Evolutionary conservation across 2,888 invertebrate genomes (phyloP), one percentile per base, ranked within the genome.

Genomic region (Thera obeliscata): DNA sequence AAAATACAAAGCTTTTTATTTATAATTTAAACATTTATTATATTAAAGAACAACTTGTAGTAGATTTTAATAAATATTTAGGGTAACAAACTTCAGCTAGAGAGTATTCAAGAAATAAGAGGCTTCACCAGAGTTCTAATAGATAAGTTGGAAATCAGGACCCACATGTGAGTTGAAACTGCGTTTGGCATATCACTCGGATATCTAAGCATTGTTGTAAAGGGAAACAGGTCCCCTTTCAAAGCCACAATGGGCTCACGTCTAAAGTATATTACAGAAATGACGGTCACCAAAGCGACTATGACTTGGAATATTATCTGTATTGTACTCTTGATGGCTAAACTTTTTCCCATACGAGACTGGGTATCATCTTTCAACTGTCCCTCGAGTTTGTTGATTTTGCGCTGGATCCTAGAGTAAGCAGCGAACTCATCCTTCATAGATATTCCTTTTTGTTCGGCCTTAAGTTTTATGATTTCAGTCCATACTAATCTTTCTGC

Each of bases 341-440:
- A 74, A 66, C 81, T 89, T 69, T 87, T 92, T 68, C 85, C 87
- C 49, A 90, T 82, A 3, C 93, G 81, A 7, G 81, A 76, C 64
- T 93, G 89, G 12, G 91, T 85, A 54, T 81, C 82, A 48, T 91
- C 89, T 78, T 92, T 90, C 43, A 95, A 75, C 66, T 91, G 81
- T 66, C 80, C 82, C 76, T 95, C 94, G n/a, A 95, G 78, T 74
- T 86, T 90, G 73, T 93, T 94, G 35, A 95, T 94, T 83, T 89
- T 94, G 55, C 95, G 86, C 79, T 95, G 95, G 48, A 95, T 72
- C 81, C 94, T 95, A 1, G 95, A 94, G 80, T 94, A 94, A 48
- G 94, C 92, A 5, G 95, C 95, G 85, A 95, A 95, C 73, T 95
- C 92, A 73, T 95, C 94, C 69, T 94, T 94, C 88, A 95, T 94